Evolutionary conservation across 2,888 invertebrate genomes (phyloP).

Genomic region (Zaprionus obscuricornis): DNA sequence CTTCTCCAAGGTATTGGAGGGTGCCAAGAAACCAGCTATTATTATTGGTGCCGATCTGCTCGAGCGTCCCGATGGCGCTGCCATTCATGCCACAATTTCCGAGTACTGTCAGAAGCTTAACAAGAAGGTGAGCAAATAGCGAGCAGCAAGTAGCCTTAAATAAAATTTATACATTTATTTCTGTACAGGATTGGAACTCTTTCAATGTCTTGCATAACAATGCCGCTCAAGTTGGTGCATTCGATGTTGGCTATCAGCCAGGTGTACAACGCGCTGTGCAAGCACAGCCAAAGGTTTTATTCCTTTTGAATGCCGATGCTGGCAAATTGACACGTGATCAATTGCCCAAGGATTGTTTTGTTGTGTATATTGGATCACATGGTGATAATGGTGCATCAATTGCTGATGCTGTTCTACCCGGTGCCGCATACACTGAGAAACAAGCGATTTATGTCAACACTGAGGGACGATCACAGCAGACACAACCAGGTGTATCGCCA

Average conservation of each 20-base stretch:
- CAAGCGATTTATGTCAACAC: constrained; percentile 98
- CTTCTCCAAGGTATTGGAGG: constrained; percentile 87
- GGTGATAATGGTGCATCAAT: constrained; percentile 96
- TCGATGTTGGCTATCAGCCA: constrained; percentile 96
- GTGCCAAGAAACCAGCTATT: constrained; percentile 95
- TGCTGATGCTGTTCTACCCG: constrained; percentile 96
- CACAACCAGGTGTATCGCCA: constrained; percentile 92
- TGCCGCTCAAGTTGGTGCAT: constrained; percentile 96
- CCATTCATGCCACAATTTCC: constrained; percentile 90
- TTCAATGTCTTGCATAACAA: constrained; percentile 97
- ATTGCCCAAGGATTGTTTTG: constrained; percentile 91
- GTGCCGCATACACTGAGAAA: constrained; percentile 99
- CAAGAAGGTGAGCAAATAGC: constrained; percentile 84
- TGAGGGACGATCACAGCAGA: constrained; percentile 97
- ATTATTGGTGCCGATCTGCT: constrained; percentile 95
- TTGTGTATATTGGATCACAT: constrained; percentile 98
- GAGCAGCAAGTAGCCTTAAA: constrained; percentile 58
- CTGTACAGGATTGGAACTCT: constrained; percentile 87
- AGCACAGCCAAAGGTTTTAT: constrained; percentile 91
- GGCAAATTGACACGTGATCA: constrained; percentile 90
- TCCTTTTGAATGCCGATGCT: constrained; percentile 97
- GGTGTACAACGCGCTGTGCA: constrained; percentile 87
- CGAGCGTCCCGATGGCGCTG: constrained; percentile 90
- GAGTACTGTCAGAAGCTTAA: constrained; percentile 87
- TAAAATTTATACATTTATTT: background rate